Conservation (phyloP, 2,113 vertebrate genomes). For the Otus sunia region DNA sequence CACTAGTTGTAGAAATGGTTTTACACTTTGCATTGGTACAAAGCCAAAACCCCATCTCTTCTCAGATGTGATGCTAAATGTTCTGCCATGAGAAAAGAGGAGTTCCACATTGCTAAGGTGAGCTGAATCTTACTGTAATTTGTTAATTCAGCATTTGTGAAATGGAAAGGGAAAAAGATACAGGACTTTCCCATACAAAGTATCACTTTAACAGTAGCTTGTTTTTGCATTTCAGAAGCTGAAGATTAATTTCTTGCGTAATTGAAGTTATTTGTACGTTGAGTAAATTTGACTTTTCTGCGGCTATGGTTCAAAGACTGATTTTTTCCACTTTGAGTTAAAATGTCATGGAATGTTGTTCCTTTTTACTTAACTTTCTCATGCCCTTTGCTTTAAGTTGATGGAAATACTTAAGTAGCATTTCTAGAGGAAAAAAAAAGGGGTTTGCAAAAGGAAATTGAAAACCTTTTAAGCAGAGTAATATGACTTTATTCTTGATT, state of each 20-base stretch:
- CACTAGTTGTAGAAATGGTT: neutral
- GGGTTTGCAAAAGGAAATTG: neutral
- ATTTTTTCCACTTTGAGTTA: neutral
- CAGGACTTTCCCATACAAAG: neutral
- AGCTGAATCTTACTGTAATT: neutral
- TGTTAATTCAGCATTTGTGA: neutral
- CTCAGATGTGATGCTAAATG: neutral
- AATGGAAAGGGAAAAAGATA: neutral
- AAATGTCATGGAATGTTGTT: neutral
- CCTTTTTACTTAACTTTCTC: neutral
- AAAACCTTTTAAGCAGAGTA: neutral
- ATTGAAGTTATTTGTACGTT: neutral
- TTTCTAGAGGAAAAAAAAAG: neutral
- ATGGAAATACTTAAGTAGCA: neutral
- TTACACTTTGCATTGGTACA: neutral
- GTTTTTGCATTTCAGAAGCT: neutral
- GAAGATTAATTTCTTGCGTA: neutral
- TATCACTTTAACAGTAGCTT: neutral
- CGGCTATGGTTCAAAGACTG: neutral
- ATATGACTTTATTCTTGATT: neutral
- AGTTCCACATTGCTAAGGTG: neutral
- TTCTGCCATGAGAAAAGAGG: neutral
- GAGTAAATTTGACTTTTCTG: neutral
- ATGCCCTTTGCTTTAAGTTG: neutral
- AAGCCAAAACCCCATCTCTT: neutral